phyloP scores from a whole-genome alignment of 2,888 invertebrate genomes.

The Phalangium opilio region DNA sequence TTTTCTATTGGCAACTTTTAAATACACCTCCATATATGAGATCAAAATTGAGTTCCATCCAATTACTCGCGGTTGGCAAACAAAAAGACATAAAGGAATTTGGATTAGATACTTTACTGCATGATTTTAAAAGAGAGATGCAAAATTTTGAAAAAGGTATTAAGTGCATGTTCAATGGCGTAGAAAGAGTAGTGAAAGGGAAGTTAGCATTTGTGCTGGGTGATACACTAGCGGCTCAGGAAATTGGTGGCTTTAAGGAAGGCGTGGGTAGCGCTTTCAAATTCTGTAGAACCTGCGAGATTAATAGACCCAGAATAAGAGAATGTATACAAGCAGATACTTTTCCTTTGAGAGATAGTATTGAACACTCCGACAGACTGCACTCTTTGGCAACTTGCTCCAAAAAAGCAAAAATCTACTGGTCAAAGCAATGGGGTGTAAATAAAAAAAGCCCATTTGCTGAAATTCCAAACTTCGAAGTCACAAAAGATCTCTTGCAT shows the following conservation, averaged over 20 bases:
- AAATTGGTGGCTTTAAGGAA: constrained; percentile 5
- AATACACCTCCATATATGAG: constrained; percentile 5
- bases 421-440: neutral
- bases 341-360: neutral
- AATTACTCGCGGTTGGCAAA: constrained; percentile 2
- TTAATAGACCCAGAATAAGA: neutral
- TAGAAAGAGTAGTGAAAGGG: neutral
- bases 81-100: neutral
- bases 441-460: neutral
- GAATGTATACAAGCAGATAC: neutral
- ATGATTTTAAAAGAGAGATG: neutral
- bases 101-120: neutral
- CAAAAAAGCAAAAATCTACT: neutral
- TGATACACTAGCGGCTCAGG: constrained; percentile 5
- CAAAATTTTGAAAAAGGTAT: neutral
- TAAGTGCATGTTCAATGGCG: neutral
- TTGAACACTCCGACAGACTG: neutral
- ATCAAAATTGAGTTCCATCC: constrained; percentile 1
- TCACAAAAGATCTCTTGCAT: neutral
- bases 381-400: neutral
- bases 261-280: constrained; percentile 1
- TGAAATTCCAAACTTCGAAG: neutral
- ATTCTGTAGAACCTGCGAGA: constrained; percentile 6
- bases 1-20: constrained; percentile 2
- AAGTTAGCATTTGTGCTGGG: neutral